Conservation (phyloP, 2,797 vertebrate genomes). For the Antennarius maculatus region DNA sequence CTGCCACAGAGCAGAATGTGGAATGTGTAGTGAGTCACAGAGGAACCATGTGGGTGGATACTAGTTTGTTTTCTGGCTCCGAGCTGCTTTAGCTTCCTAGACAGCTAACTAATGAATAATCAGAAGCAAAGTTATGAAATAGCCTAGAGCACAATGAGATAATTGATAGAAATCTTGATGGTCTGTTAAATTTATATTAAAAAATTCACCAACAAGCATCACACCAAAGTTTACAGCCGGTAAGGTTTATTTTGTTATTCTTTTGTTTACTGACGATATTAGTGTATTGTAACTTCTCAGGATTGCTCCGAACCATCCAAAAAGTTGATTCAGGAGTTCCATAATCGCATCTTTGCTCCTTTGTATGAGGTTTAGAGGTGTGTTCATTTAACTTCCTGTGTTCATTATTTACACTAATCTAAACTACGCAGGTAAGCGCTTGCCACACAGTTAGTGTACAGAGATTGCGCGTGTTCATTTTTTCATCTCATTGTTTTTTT, state of each 20-base stretch:
- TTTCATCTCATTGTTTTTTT: too few relatives aligned
- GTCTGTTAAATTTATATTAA: background rate
- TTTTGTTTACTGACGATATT: too few relatives aligned
- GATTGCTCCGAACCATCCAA: too few relatives aligned
- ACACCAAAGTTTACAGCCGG: background rate
- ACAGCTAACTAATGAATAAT: conserved; percentile 22
- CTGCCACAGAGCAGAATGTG: conserved; percentile 50
- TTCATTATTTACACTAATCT: too few relatives aligned
- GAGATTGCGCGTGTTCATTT: background rate
- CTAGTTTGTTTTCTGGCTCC: conserved; percentile 51
- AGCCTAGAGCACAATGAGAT: background rate
- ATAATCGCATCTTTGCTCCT: too few relatives aligned
- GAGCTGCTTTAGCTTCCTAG: conserved; percentile 26
- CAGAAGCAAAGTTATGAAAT: background rate
- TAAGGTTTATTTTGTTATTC: too few relatives aligned
- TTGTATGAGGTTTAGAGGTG: too few relatives aligned
- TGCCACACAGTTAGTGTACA: too few relatives aligned
- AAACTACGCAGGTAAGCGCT: too few relatives aligned
- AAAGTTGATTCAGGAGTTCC: too few relatives aligned
- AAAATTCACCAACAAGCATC: background rate
- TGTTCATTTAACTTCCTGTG: too few relatives aligned
- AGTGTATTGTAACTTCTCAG: too few relatives aligned
- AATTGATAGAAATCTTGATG: background rate
- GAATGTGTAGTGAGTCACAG: conserved; percentile 53
- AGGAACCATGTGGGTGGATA: conserved; percentile 33